Evolutionary conservation across 2,113 vertebrate genomes (phyloP).

Genomic region (Ophthalmolycus amberensis): DNA sequence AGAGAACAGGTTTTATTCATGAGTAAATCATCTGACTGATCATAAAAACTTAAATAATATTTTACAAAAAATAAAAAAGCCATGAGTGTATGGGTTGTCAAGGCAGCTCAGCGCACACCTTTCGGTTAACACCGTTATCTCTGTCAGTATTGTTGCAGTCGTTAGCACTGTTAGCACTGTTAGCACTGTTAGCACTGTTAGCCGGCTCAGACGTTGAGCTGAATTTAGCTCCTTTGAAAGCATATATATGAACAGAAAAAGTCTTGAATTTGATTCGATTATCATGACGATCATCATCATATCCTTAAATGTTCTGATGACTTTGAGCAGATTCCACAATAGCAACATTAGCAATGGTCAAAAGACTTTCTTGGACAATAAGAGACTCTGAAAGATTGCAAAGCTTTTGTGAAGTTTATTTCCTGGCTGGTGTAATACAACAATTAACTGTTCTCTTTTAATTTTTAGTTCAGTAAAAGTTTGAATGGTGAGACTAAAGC

Average conservation of each 20-base stretch:
- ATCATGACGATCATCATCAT: neutral
- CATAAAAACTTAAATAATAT: neutral
- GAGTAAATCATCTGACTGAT: neutral
- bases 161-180: neutral
- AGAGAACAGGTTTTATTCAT: neutral
- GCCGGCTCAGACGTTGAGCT: neutral
- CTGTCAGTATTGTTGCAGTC: no score
- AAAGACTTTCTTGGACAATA: neutral
- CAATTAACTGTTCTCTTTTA: neutral
- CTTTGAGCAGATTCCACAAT: neutral
- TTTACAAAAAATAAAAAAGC: neutral
- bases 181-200: neutral
- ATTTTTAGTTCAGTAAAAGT: neutral
- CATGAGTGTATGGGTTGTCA: neutral
- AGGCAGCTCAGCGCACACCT: no score
- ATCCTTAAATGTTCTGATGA: neutral
- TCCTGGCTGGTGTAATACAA: neutral
- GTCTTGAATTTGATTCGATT: neutral
- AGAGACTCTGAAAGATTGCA: neutral
- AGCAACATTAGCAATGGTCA: no score
- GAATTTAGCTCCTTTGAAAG: neutral
- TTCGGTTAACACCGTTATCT: no score
- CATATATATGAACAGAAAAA: neutral
- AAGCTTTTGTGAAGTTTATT: neutral
- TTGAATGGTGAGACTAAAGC: neutral